Evolutionary conservation across 2,888 invertebrate species (phyloP).

Genomic region (Tipula helvola): DNA sequence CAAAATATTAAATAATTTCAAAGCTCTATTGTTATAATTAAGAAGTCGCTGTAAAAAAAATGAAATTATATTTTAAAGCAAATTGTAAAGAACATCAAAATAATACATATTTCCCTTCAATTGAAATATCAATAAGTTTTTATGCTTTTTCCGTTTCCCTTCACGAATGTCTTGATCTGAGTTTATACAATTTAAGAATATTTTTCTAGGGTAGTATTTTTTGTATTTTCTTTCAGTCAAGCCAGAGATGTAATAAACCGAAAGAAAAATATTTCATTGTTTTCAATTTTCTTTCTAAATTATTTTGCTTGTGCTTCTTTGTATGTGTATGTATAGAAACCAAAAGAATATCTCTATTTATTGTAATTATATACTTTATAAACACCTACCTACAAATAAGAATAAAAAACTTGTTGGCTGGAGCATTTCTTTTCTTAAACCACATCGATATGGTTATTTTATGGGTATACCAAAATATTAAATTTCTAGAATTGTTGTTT

Average conservation of each 20-base stretch:
- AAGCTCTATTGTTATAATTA: background rate
- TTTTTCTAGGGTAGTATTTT: background rate
- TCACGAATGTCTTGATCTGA: background rate
- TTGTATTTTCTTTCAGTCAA: background rate
- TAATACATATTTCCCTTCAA: background rate
- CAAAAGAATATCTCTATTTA: background rate
- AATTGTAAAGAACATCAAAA: background rate
- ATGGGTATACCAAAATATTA: background rate
- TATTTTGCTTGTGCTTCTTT: background rate
- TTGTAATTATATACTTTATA: background rate
- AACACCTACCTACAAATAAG: background rate
- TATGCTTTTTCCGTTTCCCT: background rate
- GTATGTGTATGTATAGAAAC: background rate
- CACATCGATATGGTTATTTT: background rate
- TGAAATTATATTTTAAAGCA: background rate
- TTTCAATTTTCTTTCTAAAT: background rate
- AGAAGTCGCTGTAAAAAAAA: background rate
- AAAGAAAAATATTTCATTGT: background rate
- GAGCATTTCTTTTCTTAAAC: background rate
- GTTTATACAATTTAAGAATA: background rate
- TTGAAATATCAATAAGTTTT: background rate
- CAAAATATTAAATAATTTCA: no score
- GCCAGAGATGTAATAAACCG: background rate
- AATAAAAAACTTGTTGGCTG: background rate
- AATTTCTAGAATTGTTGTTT: background rate